A percentile compares a stretch with the other conserved stretches of the same genome.
These are phyloP conservation scores for Laticauda laticaudata DNA, from an alignment of 2,113 vertebrate genomes.

Conservation along the genomic window DNA sequence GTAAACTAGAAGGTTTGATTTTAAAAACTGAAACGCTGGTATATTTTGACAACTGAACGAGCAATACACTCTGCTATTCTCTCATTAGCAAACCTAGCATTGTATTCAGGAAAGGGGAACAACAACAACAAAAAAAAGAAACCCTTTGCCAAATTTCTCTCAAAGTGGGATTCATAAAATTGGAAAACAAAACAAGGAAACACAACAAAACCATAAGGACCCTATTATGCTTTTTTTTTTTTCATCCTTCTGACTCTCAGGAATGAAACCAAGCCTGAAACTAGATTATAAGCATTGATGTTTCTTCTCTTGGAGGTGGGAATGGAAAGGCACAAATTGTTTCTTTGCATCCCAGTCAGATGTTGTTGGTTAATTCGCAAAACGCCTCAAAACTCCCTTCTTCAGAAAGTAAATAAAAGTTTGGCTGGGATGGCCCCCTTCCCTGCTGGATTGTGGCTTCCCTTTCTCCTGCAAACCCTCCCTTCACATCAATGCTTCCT, in stretches of 20 bases:
- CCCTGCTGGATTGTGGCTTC: not conserved
- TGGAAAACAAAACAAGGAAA: not conserved
- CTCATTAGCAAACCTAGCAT: not conserved
- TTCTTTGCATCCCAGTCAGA: not conserved
- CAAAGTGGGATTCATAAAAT: not conserved
- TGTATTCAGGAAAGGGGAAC: not conserved
- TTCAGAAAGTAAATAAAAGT: conserved; percentile 9
- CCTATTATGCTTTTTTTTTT: too few species aligned
- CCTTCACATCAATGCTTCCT: conserved; percentile 13
- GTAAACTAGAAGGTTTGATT: not conserved
- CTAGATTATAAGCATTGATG: not conserved
- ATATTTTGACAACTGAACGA: not conserved
- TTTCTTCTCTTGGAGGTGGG: not conserved
- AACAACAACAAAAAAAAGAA: too few species aligned
- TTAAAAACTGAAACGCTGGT: not conserved
- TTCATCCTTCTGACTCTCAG: not conserved
- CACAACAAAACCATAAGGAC: not conserved
- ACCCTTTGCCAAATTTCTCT: not conserved
- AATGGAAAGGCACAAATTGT: too few species aligned
- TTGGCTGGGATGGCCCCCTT: not conserved
- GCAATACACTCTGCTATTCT: not conserved
- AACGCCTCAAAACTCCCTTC: not conserved
- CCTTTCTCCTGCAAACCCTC: not conserved
- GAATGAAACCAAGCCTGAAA: not conserved
- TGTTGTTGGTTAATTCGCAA: not conserved